These are phyloP conservation scores for Chinchilla lanigera DNA, from an alignment of 2,113 vertebrate species.

Conservation along the genomic window DNA sequence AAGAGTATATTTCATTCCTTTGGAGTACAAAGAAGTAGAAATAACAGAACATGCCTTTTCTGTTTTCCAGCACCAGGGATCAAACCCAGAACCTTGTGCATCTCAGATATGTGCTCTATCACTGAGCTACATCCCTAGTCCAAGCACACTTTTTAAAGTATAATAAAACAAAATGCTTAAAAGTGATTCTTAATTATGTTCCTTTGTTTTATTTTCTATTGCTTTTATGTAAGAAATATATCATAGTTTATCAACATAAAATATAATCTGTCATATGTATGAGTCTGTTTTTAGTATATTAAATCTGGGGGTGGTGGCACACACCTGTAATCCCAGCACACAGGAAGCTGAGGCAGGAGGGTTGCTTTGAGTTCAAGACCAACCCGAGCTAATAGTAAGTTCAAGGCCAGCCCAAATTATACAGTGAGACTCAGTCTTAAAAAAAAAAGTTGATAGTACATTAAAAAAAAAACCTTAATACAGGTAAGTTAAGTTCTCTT, in stretches of 20 bases:
- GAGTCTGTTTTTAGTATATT: background rate
- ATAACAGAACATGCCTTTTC: background rate
- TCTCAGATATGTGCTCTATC: background rate
- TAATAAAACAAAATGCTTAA: background rate
- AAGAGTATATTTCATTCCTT: background rate
- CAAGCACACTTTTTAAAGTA: background rate
- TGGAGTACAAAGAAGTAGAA: background rate
- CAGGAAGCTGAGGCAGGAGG: background rate
- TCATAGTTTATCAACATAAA: background rate
- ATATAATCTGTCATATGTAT: background rate
- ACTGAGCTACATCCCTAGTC: background rate
- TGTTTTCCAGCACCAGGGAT: background rate
- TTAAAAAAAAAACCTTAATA: background rate
- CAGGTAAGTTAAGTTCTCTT: background rate
- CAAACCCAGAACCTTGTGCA: background rate
- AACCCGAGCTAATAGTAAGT: background rate
- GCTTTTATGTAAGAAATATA: conserved; percentile 11
- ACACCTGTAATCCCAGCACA: background rate
- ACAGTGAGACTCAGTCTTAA: background rate
- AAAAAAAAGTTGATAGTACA: background rate
- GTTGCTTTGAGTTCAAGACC: background rate
- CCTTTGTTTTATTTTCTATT: background rate
- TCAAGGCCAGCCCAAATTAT: background rate
- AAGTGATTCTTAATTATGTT: background rate
- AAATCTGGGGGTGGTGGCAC: background rate